phyloP scores from a whole-genome alignment of 2,113 vertebrate species.

The Dasyprocta punctata region DNA sequence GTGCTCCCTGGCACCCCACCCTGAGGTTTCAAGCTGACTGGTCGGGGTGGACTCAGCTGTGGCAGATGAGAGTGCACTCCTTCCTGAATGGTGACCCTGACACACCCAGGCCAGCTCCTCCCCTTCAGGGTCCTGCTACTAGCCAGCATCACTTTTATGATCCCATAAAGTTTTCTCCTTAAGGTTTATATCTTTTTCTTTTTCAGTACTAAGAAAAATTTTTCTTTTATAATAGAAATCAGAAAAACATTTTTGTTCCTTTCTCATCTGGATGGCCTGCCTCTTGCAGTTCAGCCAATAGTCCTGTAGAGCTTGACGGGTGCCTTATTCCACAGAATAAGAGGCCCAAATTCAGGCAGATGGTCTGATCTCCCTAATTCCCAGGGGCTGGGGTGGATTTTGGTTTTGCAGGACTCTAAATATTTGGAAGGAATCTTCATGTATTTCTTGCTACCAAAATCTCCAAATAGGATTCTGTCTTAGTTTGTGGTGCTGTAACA shows the following conservation, averaged over 20 bases:
- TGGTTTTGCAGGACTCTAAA: neutral
- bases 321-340: neutral
- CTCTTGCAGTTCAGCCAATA: neutral
- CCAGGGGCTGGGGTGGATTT: neutral
- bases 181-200: neutral
- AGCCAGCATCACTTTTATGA: neutral
- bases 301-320: neutral
- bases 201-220: neutral
- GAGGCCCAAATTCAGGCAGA: neutral
- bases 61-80: too few relatives aligned
- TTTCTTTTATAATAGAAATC: neutral
- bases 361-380: neutral
- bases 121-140: neutral
- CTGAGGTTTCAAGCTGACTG: neutral
- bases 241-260: neutral
- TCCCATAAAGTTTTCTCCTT: neutral
- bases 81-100: too few relatives aligned
- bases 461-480: neutral
- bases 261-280: neutral
- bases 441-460: neutral
- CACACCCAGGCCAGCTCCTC: neutral
- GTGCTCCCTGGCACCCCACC: neutral
- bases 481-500: neutral
- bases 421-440: neutral
- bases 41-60: neutral